Base-by-base conservation (phyloP, 1,140 invertebrate species). In the Homarus americanus region DNA sequence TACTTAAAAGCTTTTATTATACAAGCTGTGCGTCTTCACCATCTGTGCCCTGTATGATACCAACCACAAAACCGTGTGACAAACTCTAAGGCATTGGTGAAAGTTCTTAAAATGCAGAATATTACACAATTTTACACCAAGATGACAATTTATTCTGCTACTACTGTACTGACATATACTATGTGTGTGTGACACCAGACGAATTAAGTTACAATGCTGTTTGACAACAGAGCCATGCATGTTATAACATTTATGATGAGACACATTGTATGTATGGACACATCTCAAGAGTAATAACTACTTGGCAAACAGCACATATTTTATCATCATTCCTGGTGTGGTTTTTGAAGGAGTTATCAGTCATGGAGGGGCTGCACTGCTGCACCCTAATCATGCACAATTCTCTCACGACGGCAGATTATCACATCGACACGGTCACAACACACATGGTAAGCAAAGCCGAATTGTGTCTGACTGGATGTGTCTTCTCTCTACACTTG, bases 181-280 rank as follows among this genome's bases (percentile, higher is more conserved):
- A 32, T 9, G 12, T 49, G n/a, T 69, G 24, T 32, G 24, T 7
- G 28, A 32, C 1, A 12, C 32, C n/a, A 10, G 28, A 28, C 28
- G 63, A 9, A 7, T 28, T 69, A 69, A 5, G 5, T 32, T 69
- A 32, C 20, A 58, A 24, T 9, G 4, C n/a, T 7, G 9, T 63
- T 32, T 28, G 63, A 69, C 63, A 24, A 69, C 63, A 69, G n/a
- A 69, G n/a, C n/a, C 63, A 69, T 69, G 63, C 63, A 69, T 32
- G 28, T 69, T 69, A 32, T 32, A 2, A 69, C 7, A 12, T 32
- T 32, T 32, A 32, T 28, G 32, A 9, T 69, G 1, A 69, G n/a
- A 69, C 9, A 24, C 17, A 69, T 28, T 32, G 5, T 69, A 9
- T 69, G 0, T 32, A 32, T 12, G 32, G 15, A 69, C 3, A 69